Conservation (phyloP, 1,140 invertebrate genomes). For the Protaetia brevitarsis region DNA sequence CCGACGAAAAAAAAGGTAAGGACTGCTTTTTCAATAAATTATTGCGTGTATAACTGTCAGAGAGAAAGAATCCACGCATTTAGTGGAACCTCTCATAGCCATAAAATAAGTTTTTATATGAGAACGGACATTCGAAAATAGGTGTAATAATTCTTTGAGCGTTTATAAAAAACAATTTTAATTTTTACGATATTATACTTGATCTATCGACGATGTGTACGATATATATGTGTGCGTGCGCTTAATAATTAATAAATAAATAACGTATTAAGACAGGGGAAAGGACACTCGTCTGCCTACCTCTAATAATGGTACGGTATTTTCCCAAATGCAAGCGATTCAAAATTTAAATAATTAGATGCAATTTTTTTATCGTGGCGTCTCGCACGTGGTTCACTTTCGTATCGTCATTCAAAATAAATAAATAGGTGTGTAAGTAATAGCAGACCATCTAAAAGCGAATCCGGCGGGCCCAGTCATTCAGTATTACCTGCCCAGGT, state of each 20-base stretch:
- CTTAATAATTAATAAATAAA: background rate
- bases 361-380: no score
- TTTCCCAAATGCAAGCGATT: no score
- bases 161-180: slow-evolving; percentile 6
- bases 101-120: slow-evolving; percentile 14
- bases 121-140: background rate
- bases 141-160: background rate
- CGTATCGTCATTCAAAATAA: background rate
- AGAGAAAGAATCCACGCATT: slow-evolving; percentile 7
- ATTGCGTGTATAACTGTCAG: slow-evolving; percentile 9
- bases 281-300: background rate
- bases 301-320: no score
- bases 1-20: no score
- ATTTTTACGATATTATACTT: background rate
- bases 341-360: no score
- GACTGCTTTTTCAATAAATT: slow-evolving; percentile 11
- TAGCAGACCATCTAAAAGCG: background rate
- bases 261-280: background rate
- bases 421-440: background rate
- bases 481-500: slow-evolving; percentile 22
- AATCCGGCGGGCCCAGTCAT: background rate
- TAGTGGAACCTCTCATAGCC: background rate
- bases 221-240: background rate
- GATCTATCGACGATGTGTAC: background rate
- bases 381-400: background rate